phyloP scores from a whole-genome alignment of 2,888 invertebrate genomes.

The Boloria euphrosyne region DNA sequence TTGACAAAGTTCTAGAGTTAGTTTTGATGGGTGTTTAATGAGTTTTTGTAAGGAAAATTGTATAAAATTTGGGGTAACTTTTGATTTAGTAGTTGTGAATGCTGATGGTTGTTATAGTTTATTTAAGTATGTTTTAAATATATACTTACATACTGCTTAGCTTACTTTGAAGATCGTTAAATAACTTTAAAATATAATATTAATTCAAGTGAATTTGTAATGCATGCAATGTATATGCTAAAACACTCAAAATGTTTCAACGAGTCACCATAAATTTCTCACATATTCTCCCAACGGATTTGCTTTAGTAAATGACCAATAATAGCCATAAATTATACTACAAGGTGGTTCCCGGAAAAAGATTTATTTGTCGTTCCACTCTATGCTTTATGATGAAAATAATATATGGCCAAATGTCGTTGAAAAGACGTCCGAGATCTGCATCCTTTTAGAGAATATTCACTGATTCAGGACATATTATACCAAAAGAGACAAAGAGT shows the following conservation, averaged over 20 bases:
- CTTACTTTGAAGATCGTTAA: too few relatives aligned
- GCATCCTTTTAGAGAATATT: conserved; percentile 1
- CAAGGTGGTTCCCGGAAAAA: background rate
- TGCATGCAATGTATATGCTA: too few relatives aligned
- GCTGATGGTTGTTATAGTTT: too few relatives aligned
- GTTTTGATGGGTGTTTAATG: conserved; percentile 8
- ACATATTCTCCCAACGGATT: conserved; percentile 4
- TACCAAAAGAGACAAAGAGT: too few relatives aligned
- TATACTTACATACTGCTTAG: too few relatives aligned
- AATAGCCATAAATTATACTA: conserved; percentile 15
- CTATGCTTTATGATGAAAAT: conserved; percentile 3
- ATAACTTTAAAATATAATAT: too few relatives aligned
- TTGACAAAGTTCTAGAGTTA: conserved; percentile 5
- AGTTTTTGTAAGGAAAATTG: background rate
- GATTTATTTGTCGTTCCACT: conserved; percentile 10
- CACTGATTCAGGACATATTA: background rate
- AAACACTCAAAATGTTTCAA: too few relatives aligned
- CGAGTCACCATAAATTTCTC: background rate
- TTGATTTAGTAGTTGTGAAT: too few relatives aligned
- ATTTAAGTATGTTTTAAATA: too few relatives aligned
- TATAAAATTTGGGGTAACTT: too few relatives aligned
- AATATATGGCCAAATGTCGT: background rate
- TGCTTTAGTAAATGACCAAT: conserved; percentile 13
- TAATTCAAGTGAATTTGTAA: too few relatives aligned
- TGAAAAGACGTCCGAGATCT: conserved; percentile 3